Percentiles rank a stretch among this genome's conserved stretches.
Conservation (phyloP, 2,888 invertebrate genomes). For the Aproaerema taeniolella region DNA sequence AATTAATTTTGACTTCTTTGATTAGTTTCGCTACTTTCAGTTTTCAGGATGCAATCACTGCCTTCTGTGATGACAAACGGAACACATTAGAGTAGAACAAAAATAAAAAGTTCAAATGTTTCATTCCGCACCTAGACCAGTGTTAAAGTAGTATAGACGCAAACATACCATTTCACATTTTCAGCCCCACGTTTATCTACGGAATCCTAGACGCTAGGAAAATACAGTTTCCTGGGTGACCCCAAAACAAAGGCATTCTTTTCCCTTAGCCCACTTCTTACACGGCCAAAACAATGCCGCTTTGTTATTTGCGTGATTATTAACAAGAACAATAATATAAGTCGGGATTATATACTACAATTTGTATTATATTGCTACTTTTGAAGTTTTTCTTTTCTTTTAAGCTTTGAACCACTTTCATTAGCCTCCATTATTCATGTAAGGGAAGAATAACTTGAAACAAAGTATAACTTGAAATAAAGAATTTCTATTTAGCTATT, state of each 20-base stretch:
- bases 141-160: too few relatives aligned
- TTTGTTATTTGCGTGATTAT: constrained; percentile 47
- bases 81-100: too few relatives aligned
- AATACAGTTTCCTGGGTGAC: constrained; percentile 28
- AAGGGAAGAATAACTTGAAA: background rate
- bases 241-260: constrained; percentile 47
- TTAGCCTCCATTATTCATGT: too few relatives aligned
- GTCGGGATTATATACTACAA: background rate
- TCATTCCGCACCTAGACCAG: too few relatives aligned
- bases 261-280: constrained; percentile 44
- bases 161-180: too few relatives aligned
- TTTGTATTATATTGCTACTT: background rate
- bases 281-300: constrained; percentile 45
- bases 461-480: background rate
- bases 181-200: too few relatives aligned
- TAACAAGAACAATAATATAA: constrained; percentile 35
- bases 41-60: too few relatives aligned
- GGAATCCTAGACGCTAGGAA: constrained; percentile 4
- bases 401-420: background rate
- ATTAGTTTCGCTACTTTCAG: too few relatives aligned
- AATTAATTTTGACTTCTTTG: too few relatives aligned
- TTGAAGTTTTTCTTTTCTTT: background rate
- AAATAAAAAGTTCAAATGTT: too few relatives aligned
- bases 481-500: background rate
- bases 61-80: too few relatives aligned